Percentiles rank a stretch among this genome's conserved stretches.
phyloP scores from a whole-genome alignment of 2,797 vertebrate species.

The Periparus ater region DNA sequence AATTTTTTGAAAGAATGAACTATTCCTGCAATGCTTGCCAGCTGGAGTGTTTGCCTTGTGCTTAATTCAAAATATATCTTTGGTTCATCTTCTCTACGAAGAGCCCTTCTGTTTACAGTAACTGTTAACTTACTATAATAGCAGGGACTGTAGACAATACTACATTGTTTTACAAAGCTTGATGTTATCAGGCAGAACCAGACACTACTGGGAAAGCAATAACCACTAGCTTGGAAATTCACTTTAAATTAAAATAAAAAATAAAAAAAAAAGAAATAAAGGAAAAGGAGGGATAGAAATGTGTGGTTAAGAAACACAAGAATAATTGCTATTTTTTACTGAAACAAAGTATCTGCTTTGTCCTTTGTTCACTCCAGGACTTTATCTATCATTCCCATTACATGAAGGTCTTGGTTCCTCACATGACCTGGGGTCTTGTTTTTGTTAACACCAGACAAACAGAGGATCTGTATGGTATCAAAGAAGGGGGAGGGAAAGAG shows the following conservation, averaged over 20 bases:
- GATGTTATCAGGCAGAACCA: slow-evolving; percentile 30
- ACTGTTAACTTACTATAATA: slow-evolving; percentile 25
- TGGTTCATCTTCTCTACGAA: slow-evolving; percentile 47
- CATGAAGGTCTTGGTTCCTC: not conserved
- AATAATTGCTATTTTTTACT: slow-evolving; percentile 6
- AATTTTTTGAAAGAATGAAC: slow-evolving; percentile 37
- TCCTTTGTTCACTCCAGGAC: not conserved
- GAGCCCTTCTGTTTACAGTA: slow-evolving; percentile 44
- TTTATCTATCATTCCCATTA: not conserved
- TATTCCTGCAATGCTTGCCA: slow-evolving; percentile 40
- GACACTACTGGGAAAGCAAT: slow-evolving; percentile 10
- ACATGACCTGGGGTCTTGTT: not conserved
- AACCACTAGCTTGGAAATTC: not conserved
- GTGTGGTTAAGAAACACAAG: not conserved
- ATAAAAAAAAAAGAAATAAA: not conserved
- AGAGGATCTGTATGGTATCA: not conserved
- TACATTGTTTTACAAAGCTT: slow-evolving; percentile 30
- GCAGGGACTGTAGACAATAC: slow-evolving; percentile 6
- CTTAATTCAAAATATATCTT: slow-evolving; percentile 57
- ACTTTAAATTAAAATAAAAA: not conserved
- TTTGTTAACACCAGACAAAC: not conserved
- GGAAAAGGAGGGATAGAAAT: not conserved
- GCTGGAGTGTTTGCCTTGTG: slow-evolving; percentile 45
- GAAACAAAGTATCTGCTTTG: not conserved
- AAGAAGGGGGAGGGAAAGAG: not conserved